Base-by-base conservation (phyloP, 2,113 vertebrate species). In the Chinchilla lanigera region DNA sequence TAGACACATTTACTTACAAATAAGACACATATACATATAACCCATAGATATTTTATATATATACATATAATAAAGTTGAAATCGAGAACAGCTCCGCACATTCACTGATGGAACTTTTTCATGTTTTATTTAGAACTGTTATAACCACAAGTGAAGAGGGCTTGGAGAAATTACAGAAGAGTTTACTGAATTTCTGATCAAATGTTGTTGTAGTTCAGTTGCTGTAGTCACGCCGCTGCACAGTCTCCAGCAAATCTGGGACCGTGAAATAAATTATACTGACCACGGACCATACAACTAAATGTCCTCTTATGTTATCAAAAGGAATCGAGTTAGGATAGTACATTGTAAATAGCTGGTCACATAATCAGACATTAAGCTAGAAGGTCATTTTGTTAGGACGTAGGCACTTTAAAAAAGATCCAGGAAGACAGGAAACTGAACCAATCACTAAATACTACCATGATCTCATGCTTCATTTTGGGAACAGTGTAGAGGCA, bases 401-500 rank as follows among this genome's bases (percentile, higher is more conserved):
- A 98, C 98, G 75, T 88, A 52, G 41, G 16, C 95, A 98, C 98
- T 98, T 98, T 97, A 98, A 99, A 94, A 99, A 98, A 98, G 98
- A 97, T 92, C 98, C 80, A 94, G 28, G 97, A 98, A 98, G 98
- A 98, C 98, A 98, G 97, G 98, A 99, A 99, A 98, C 98, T 97
- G 97, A 98, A 98, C 98, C 97, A 98, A 98, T 97, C 97, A 97
- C 98, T 98, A 98, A 99, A 98, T 65, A 98, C 97, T 98, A 47
- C 98, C 71, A 98, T 99, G 99, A 99, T 69, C 98, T 99, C 99
- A 99, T 97, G 97, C 98, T 93, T 96, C 98, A 96, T 98, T 99
- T 98, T 97, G 95, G 96, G 98, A 98, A 93, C 94, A 94, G 98
- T 98, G 97, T 91, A 96, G 98, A n/a, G 95, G 98, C 98, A 98